phyloP scores from a whole-genome alignment of 2,888 invertebrate species.

The Nemotelus pantherinus region DNA sequence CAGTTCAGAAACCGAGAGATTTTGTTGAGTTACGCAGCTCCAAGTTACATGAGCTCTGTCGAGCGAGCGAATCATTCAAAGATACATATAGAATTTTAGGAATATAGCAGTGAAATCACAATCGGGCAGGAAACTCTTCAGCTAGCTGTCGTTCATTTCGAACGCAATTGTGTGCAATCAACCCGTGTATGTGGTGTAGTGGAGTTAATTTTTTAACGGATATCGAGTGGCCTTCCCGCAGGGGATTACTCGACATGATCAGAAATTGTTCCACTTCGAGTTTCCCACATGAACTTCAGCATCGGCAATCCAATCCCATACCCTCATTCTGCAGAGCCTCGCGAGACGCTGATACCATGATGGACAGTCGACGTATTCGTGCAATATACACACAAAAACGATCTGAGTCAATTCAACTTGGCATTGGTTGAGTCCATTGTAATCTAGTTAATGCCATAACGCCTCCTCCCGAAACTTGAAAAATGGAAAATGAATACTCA shows the following conservation, averaged over 20 bases:
- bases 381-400: conserved; percentile 17
- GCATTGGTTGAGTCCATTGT: conserved; percentile 18
- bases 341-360: neutral
- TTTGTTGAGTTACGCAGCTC: too few relatives aligned
- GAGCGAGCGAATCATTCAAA: too few relatives aligned
- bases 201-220: conserved; percentile 41
- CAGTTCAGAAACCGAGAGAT: too few relatives aligned
- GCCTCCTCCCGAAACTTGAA: neutral
- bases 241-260: conserved; percentile 18
- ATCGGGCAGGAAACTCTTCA: conserved; percentile 1
- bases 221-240: conserved; percentile 33
- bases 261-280: neutral
- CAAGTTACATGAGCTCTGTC: too few relatives aligned
- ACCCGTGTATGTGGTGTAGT: conserved; percentile 12
- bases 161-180: conserved; percentile 25
- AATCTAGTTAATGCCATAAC: conserved; percentile 32
- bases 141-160: neutral
- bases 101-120: too few relatives aligned
- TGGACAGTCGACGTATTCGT: neutral
- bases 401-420: conserved; percentile 23
- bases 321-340: conserved; percentile 21
- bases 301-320: neutral
- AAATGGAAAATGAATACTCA: conserved; percentile 26
- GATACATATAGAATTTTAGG: too few relatives aligned
- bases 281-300: conserved; percentile 25